These are phyloP conservation scores for Delichon dasypus DNA, from an alignment of 2,797 vertebrate genomes.

Conservation along the genomic window DNA sequence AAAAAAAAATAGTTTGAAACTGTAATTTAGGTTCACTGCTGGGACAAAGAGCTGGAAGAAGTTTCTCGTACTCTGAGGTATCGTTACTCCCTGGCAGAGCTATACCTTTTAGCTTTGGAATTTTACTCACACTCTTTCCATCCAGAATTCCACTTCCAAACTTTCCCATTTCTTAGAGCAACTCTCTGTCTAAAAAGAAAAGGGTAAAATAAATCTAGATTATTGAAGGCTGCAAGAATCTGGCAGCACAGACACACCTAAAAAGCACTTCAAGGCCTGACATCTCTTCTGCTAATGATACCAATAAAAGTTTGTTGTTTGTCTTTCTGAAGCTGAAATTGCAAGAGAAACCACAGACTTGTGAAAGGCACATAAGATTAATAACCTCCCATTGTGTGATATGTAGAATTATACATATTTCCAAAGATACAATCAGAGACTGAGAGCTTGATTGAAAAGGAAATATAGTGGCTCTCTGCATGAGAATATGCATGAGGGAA, in stretches of 20 bases:
- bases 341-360: background rate
- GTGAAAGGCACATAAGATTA: background rate
- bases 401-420: background rate
- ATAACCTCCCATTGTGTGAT: background rate
- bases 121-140: constrained; percentile 79
- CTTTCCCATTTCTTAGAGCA: constrained; percentile 60
- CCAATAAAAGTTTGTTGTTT: background rate
- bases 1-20: background rate
- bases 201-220: background rate
- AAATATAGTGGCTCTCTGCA: background rate
- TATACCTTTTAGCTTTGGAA: background rate
- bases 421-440: background rate
- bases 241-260: background rate
- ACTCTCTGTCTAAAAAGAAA: constrained; percentile 44
- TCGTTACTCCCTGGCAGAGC: background rate
- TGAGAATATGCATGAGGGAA: background rate
- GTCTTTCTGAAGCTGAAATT: background rate
- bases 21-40: background rate
- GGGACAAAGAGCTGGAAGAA: background rate
- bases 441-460: background rate
- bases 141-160: constrained; percentile 83
- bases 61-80: background rate
- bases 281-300: background rate
- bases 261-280: background rate
- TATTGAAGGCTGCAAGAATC: background rate